Evolutionary conservation across 2,888 invertebrate genomes (phyloP).

Genomic region (Myopa testacea): DNA sequence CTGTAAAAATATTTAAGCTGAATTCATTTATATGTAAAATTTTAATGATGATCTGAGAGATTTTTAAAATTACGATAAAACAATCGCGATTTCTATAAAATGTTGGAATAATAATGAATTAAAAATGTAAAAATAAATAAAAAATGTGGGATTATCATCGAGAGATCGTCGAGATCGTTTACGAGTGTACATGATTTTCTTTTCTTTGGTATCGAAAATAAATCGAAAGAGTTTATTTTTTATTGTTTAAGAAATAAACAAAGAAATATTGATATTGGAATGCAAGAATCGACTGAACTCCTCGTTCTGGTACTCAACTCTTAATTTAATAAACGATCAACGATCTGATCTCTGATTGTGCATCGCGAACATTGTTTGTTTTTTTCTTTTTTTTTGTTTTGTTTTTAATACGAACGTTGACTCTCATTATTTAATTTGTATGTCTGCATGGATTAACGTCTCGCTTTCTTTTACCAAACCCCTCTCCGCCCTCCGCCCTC

Average conservation of each 20-base stretch:
- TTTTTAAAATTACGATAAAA: no score
- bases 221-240: no score
- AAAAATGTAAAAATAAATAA: no score
- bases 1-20: no score
- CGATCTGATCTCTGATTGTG: background rate
- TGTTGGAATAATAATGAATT: no score
- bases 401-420: conserved; percentile 25
- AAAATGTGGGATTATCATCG: background rate
- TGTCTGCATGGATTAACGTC: conserved; percentile 27
- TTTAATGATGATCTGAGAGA: no score
- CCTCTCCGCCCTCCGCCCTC: background rate
- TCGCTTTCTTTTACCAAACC: background rate
- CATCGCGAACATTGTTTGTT: conserved; percentile 18
- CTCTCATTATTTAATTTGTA: conserved; percentile 28
- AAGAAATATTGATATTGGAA: no score
- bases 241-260: background rate
- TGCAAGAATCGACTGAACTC: background rate
- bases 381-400: background rate
- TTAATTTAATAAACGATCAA: conserved; percentile 24
- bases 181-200: background rate
- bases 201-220: background rate
- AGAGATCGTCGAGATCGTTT: background rate
- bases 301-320: background rate
- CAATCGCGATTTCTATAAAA: no score
- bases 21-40: no score